Percentiles rank a stretch among this genome's conserved stretches.
Conservation (phyloP, 2,113 vertebrate species). For the Pollachius pollachius region DNA sequence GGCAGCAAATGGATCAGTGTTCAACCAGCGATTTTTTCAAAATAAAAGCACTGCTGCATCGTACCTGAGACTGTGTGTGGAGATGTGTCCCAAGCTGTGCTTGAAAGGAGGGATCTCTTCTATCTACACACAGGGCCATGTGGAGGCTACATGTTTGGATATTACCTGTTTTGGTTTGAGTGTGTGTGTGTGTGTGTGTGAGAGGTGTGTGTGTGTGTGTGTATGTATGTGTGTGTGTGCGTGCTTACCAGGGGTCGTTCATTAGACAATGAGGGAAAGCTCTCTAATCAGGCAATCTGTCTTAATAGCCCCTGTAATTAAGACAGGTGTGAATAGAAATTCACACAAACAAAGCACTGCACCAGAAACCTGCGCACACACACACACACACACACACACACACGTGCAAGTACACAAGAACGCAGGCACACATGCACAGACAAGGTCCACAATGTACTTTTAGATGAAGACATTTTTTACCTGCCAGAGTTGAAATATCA, state of each 20-base stretch:
- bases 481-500: neutral
- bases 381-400: slow-evolving; percentile 7
- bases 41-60: too few species aligned
- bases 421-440: slow-evolving; percentile 3
- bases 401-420: slow-evolving; percentile 2
- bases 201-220: neutral
- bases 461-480: neutral
- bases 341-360: neutral
- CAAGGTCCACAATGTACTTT: neutral
- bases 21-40: too few species aligned
- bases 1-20: too few species aligned
- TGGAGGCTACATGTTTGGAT: too few species aligned
- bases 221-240: neutral
- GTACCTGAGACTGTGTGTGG: too few species aligned
- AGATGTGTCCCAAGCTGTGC: too few species aligned
- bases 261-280: slow-evolving; percentile 50
- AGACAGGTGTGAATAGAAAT: slow-evolving; percentile 41
- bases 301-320: slow-evolving; percentile 59
- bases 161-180: neutral
- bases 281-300: slow-evolving; percentile 60
- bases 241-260: slow-evolving; percentile 19
- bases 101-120: too few species aligned
- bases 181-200: neutral
- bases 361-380: neutral
- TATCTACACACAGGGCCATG: too few species aligned